phyloP scores from a whole-genome alignment of 2,888 invertebrate genomes.

The Lomographa bimaculata region DNA sequence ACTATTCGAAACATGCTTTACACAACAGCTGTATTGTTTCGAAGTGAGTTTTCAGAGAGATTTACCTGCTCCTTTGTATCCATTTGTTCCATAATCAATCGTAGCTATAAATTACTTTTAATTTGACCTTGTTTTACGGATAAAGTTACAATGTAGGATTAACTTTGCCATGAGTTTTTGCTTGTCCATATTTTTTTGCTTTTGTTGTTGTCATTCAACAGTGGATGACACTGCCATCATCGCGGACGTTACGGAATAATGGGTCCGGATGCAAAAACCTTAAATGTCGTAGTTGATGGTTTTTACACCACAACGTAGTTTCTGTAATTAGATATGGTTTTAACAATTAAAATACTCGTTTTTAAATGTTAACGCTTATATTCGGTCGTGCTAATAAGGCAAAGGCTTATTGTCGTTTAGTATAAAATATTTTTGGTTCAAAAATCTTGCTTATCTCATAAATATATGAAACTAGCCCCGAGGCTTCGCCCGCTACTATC shows the following conservation, averaged over 20 bases:
- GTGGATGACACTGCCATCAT: slow-evolving; percentile 40
- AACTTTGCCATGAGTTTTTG: slow-evolving; percentile 15
- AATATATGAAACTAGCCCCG: too few species aligned
- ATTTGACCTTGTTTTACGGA: neutral
- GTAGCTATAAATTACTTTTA: neutral
- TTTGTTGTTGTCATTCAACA: slow-evolving; percentile 37
- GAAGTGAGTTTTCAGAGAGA: too few species aligned
- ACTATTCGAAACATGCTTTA: slow-evolving; percentile 10
- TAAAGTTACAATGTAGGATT: neutral
- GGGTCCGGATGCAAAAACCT: slow-evolving; percentile 46
- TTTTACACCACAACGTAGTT: slow-evolving; percentile 23
- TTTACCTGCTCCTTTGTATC: neutral
- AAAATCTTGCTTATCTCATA: too few species aligned
- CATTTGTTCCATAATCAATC: neutral
- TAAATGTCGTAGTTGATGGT: slow-evolving; percentile 33
- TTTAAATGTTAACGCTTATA: too few species aligned
- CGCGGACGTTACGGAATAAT: slow-evolving; percentile 50
- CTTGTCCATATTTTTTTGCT: slow-evolving; percentile 27
- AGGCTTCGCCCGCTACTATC: too few species aligned
- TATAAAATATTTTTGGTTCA: too few species aligned
- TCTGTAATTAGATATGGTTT: slow-evolving; percentile 29
- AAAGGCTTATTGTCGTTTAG: too few species aligned
- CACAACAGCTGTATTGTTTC: neutral
- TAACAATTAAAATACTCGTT: slow-evolving; percentile 12
- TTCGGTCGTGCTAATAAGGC: too few species aligned